Base-by-base conservation (phyloP, 2,113 vertebrate genomes). In the Setophaga petechia region DNA sequence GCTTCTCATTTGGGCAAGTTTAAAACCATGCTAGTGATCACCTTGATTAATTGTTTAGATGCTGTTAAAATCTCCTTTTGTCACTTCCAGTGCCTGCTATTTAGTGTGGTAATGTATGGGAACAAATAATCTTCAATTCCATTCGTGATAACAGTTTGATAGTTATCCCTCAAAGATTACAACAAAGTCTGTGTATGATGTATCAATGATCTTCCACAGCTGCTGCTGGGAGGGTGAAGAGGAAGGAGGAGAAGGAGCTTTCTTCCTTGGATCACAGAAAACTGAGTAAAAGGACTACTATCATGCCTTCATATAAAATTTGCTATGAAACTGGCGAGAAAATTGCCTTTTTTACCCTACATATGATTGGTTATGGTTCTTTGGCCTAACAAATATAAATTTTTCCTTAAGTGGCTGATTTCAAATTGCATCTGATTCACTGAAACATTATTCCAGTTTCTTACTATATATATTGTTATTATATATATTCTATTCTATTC, bases 161-260 rank as follows among this genome's bases (percentile, higher is more conserved):
- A 31, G 7, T 13, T 61, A 23, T 55, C 25, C 33, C 17, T 66
- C 62, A 69, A 80, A 69, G 23, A 30, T 71, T 49, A 33, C 1
- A 6, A 13, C 7, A 13, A 57, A n/a, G 22, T 28, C 24, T 54
- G n/a, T 52, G 15, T 24, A 59, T 17, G 3, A 41, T 25, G 15
- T 23, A 25, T 15, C 23, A 46, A 11, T 21, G 41, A 14, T 27
- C 27, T 73, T 77, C n/a, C 17, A 43, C 9, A 80, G 24, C 15
- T 49, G 37, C 13, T 37, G 23, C 37, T 37, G 24, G 5, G 28
- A 49, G 3, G 5, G 1, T 0, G 1, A 3, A 44, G 5, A 41
- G 7, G 6, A 12, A 6, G 10, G 24, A 58, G 3, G 12, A 57
- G 39, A 46, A 63, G 33, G 8, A 68, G 6, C 5, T 44, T 69